These are phyloP conservation scores for Peromyscus nudipes DNA, from an alignment of 2,797 vertebrate genomes.

Conservation along the genomic window DNA sequence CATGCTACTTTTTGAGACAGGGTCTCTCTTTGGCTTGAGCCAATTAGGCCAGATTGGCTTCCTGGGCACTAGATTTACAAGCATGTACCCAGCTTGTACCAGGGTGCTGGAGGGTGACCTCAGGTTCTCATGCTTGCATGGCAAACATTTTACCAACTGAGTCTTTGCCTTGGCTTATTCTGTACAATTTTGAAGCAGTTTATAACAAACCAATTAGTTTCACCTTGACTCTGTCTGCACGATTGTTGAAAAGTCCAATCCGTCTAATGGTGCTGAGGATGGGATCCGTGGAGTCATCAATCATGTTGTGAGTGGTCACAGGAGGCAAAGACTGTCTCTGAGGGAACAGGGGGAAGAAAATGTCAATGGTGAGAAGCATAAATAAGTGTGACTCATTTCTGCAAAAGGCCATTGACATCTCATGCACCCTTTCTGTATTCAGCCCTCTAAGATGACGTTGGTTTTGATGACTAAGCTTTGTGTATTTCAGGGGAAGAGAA, in stretches of 20 bases:
- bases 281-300: slow-evolving; percentile 94
- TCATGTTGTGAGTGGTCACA: slow-evolving; percentile 98
- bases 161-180: no score
- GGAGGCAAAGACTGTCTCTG: slow-evolving; percentile 96
- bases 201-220: rapidly evolving
- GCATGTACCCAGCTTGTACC: not conserved
- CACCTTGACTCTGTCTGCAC: slow-evolving; percentile 96
- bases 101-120: not conserved
- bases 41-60: not conserved
- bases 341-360: not conserved
- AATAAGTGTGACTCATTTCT: slow-evolving; percentile 45
- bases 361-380: not conserved
- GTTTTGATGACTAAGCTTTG: not conserved
- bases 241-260: slow-evolving; percentile 95
- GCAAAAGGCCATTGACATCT: not conserved
- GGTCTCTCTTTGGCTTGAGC: not conserved
- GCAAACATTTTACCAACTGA: not conserved
- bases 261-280: slow-evolving; percentile 95
- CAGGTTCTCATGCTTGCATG: not conserved
- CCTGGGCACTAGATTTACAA: not conserved
- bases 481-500: not conserved
- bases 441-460: not conserved
- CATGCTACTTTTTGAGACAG: not conserved
- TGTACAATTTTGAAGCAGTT: not conserved
- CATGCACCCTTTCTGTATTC: not conserved